A percentile compares a stretch with the other conserved stretches of the same genome.
Conservation (phyloP, 2,888 invertebrate genomes). For the Xylocampa areola region DNA sequence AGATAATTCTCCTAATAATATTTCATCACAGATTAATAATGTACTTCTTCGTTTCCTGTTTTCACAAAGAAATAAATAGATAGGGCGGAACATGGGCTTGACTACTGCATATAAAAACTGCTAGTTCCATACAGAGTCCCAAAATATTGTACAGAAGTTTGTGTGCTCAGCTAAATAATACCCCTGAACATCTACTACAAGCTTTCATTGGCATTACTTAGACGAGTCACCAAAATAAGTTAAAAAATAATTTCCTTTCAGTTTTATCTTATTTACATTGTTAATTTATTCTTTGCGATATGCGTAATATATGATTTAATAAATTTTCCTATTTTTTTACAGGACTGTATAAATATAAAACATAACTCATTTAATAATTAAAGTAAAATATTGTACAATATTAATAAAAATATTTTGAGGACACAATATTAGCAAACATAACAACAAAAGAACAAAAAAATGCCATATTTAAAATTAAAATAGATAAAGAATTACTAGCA, state of each 20-base stretch:
- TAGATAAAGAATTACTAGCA: constrained; percentile 72
- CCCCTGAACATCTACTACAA: constrained; percentile 45
- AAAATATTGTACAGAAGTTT: constrained; percentile 68
- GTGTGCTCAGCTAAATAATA: constrained; percentile 61
- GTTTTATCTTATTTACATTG: constrained; percentile 79
- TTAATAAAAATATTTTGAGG: constrained; percentile 78
- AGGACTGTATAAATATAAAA: constrained; percentile 81
- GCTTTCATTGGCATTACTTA: constrained; percentile 55
- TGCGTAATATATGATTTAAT: constrained; percentile 80
- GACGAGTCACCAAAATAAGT: constrained; percentile 72
- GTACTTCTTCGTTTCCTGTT: constrained; percentile 82
- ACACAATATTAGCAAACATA: constrained; percentile 85
- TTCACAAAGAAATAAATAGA: constrained; percentile 69
- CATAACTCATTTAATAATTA: constrained; percentile 77
- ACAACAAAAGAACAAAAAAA: constrained; percentile 85
- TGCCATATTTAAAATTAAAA: constrained; percentile 65
- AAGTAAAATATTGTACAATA: constrained; percentile 80
- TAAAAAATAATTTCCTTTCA: constrained; percentile 78
- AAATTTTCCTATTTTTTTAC: constrained; percentile 78
- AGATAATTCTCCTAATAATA: constrained; percentile 79
- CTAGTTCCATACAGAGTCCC: constrained; percentile 64
- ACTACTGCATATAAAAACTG: constrained; percentile 69
- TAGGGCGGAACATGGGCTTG: constrained; percentile 76
- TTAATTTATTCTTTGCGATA: constrained; percentile 73
- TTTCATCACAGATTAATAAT: constrained; percentile 87